A percentile compares a stretch with the other conserved stretches of the same genome.
phyloP scores from a whole-genome alignment of 92 coral and sea anemone genomes.

The Siderastrea siderea region DNA sequence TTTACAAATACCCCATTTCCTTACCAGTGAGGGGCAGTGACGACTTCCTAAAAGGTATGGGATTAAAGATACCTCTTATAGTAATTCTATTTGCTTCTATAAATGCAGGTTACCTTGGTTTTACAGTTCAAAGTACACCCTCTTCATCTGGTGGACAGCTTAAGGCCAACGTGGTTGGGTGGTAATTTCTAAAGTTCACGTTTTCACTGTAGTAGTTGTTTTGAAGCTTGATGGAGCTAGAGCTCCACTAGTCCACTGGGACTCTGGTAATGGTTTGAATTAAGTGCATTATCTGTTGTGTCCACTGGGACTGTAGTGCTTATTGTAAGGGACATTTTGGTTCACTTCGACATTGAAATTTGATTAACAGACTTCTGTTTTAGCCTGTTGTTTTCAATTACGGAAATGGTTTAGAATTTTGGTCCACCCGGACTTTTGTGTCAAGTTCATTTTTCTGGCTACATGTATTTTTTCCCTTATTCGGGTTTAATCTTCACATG shows the following conservation, averaged over 20 bases:
- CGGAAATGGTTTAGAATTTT: background rate
- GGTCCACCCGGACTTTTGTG: slow-evolving; percentile 7
- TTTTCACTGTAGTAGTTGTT: slow-evolving; percentile 49
- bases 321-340: background rate
- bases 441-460: background rate
- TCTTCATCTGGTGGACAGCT: too few species aligned
- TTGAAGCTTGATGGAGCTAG: slow-evolving; percentile 14
- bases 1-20: background rate
- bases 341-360: background rate
- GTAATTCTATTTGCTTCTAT: background rate
- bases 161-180: too few species aligned
- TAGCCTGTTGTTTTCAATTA: too few species aligned
- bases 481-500: background rate
- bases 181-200: too few species aligned
- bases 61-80: background rate
- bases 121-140: background rate
- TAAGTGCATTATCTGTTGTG: background rate
- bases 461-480: background rate
- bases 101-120: background rate
- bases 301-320: slow-evolving; percentile 20
- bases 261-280: slow-evolving; percentile 7
- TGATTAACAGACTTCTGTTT: too few species aligned
- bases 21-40: background rate
- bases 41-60: background rate
- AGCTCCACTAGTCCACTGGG: slow-evolving; percentile 33